Evolutionary conservation across 2,113 vertebrate genomes (phyloP).

Genomic region (Hemichromis elongatus): DNA sequence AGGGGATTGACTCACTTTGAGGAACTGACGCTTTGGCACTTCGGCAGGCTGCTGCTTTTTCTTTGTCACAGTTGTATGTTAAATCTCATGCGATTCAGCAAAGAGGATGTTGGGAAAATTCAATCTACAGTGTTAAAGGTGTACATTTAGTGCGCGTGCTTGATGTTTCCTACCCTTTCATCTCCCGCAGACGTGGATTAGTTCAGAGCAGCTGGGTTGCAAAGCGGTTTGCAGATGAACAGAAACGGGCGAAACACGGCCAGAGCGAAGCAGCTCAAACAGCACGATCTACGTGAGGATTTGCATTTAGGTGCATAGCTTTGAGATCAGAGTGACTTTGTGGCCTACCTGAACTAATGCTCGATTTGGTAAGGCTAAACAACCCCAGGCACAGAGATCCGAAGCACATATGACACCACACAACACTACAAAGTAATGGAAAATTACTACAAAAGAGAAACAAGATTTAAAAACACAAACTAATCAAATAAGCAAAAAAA

Average conservation of each 20-base stretch:
- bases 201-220: not conserved
- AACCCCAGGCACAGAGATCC: not conserved
- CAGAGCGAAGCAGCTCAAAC: not conserved
- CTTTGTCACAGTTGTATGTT: not conserved
- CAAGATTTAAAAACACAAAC: not conserved
- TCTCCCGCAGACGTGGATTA: not conserved
- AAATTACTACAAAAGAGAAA: not conserved
- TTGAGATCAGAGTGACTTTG: not conserved
- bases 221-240: not conserved
- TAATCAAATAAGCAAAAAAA: not conserved
- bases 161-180: not conserved
- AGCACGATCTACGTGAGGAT: not conserved
- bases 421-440: not conserved
- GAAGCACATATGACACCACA: not conserved
- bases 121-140: not conserved
- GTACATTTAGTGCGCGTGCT: not conserved
- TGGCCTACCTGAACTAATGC: not conserved
- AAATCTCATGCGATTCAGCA: not conserved
- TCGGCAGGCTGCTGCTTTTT: not conserved
- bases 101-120: not conserved
- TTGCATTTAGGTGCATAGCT: not conserved
- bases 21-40: not conserved
- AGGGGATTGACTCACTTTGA: not conserved
- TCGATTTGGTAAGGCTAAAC: not conserved
- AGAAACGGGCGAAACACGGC: accelerated